Conservation (phyloP, 1,140 invertebrate genomes). For the Zaprionus vittiger region DNA sequence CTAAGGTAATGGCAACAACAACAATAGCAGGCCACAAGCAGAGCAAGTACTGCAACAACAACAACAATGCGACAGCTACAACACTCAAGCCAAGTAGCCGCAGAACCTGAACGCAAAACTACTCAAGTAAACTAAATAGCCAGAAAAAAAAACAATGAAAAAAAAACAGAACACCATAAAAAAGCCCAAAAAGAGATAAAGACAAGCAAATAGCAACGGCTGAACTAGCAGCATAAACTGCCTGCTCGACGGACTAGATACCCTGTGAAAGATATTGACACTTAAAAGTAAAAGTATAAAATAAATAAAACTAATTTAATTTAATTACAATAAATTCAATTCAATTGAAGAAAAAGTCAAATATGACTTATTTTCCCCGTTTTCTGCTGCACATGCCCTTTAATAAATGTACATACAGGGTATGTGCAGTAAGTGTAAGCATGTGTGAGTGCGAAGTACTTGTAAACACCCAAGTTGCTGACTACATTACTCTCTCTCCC, state of each 20-base stretch:
- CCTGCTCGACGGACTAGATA: not conserved
- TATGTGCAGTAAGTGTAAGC: not conserved
- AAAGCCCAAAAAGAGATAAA: constrained; percentile 8
- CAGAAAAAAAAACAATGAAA: not conserved
- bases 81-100: constrained; percentile 1
- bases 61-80: not conserved
- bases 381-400: not conserved
- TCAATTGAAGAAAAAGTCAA: not conserved
- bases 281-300: not conserved
- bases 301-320: not conserved
- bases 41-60: constrained; percentile 12
- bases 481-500: not conserved
- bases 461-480: not conserved
- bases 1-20: constrained; percentile 43
- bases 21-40: constrained; percentile 39
- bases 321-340: not conserved
- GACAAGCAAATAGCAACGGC: not conserved
- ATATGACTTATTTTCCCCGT: not conserved
- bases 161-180: not conserved
- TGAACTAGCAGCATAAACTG: not conserved
- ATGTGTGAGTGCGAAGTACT: not conserved
- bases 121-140: constrained; percentile 6
- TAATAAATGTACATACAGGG: not conserved
- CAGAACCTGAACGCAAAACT: constrained; percentile 1
- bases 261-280: not conserved